Base-by-base conservation (phyloP, 2,797 vertebrate genomes). In the Picus viridis region DNA sequence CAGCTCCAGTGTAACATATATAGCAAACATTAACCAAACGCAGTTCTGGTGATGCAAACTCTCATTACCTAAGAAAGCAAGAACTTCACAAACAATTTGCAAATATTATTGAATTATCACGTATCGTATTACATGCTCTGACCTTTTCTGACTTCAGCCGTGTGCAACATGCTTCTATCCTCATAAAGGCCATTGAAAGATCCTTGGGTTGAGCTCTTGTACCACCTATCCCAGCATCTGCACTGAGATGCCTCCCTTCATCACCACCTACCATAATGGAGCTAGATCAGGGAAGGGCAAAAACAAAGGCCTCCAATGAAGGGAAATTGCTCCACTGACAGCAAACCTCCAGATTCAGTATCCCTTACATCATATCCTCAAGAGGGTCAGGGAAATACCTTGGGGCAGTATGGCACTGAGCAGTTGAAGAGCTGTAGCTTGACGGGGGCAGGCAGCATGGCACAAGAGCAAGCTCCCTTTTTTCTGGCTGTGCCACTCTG, bases 261-360 rank as follows among this genome's bases (percentile, higher is more conserved):
- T 53, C 77, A 82, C 18, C 61, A 22, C 56, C 75, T 27, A 56
- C n/a, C 32, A 7, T 3, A 20, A 4, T 1, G 12, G 0, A 29
- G 17, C 30, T 15, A 12, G 61, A 30, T 2, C 1, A 7, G 2
- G 5, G 6, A 9, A 7, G 6, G 7, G 6, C 2, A 14, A 9
- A 6, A 3, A 6, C 15, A 39, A 49, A 29, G 12, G 32, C 29
- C 6, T 1, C 39, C 32, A 39, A 1, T 0, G 13, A 13, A 43
- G 11, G 41, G 11, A 23, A 85, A 17, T 0, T 2, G 49, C 17
- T 30, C 32, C 7, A 5, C 30, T 13, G 24, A n/a, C 6, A 34
- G 20, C 20, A 17, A 12, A 30, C 30, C 27, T 9, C 16, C 49
- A 22, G 15, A 13, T 16, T 13, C 29, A 24, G 24, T 0, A 24